Conservation (phyloP, 1,140 invertebrate genomes). For the Drosophila ironensis region DNA sequence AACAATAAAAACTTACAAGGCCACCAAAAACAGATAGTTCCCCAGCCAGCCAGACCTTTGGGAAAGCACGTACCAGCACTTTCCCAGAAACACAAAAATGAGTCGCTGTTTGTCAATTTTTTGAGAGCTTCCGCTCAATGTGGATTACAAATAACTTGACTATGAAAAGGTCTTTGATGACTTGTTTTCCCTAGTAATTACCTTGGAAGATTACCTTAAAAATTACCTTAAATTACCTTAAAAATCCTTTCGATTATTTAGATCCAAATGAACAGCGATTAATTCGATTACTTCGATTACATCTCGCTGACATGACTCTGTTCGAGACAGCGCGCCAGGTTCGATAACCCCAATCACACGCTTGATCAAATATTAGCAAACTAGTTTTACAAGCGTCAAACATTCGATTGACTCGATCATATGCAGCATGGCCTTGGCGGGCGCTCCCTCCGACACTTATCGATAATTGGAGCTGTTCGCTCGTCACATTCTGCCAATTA, state of each 20-base stretch:
- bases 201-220: no score
- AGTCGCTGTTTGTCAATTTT: not conserved
- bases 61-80: slow-evolving; percentile 2
- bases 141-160: no score
- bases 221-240: not conserved
- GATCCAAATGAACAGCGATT: not conserved
- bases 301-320: no score
- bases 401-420: no score
- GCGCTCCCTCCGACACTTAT: not conserved
- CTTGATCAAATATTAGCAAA: no score
- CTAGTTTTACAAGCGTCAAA: no score
- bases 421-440: not conserved
- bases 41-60: not conserved
- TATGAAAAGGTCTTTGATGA: no score
- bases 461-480: slow-evolving; percentile 20
- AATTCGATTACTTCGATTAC: not conserved
- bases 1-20: no score
- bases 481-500: slow-evolving; percentile 17
- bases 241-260: not conserved
- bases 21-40: slow-evolving; percentile 11
- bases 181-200: no score
- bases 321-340: no score
- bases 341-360: no score
- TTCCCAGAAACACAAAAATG: not conserved
- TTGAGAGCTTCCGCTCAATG: no score